Percentiles rank a stretch among this genome's conserved stretches.
phyloP scores from a whole-genome alignment of 2,113 vertebrate species.

The Cebus imitator region DNA sequence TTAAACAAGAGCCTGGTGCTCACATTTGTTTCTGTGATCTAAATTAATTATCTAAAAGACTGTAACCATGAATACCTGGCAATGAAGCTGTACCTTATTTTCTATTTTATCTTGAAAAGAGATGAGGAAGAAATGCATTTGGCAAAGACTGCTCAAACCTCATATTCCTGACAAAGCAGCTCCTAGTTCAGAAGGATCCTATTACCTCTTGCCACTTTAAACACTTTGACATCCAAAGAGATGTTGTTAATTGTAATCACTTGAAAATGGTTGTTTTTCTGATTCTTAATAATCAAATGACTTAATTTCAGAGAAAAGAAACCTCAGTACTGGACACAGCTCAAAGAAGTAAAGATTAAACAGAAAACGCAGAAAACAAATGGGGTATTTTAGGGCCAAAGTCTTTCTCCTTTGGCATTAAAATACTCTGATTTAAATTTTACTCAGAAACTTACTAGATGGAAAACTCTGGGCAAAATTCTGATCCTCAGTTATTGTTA shows the following conservation, averaged over 20 bases:
- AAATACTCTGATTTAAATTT: conserved; percentile 47
- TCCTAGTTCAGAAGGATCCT: neutral
- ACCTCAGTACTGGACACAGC: neutral
- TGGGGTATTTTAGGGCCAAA: neutral
- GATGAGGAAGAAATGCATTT: conserved; percentile 49
- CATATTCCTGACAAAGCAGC: conserved; percentile 20
- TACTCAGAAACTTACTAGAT: neutral
- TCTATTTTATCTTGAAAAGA: conserved; percentile 62
- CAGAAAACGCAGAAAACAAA: conserved; percentile 30
- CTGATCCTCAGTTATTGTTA: neutral
- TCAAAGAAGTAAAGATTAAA: conserved; percentile 51
- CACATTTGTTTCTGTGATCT: conserved; percentile 37
- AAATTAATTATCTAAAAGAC: conserved; percentile 54
- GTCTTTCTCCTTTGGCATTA: neutral
- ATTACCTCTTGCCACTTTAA: neutral
- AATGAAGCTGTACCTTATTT: conserved; percentile 34
- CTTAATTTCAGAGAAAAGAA: conserved; percentile 52
- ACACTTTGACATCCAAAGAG: conserved; percentile 45
- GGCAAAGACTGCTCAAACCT: neutral
- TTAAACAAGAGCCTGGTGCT: conserved; percentile 10
- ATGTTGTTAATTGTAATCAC: conserved; percentile 33
- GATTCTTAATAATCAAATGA: conserved; percentile 48
- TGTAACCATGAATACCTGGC: neutral
- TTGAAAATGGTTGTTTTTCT: conserved; percentile 40
- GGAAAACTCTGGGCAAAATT: conserved; percentile 35